Conservation (phyloP, 2,888 invertebrate species). For the Formica aserva region DNA sequence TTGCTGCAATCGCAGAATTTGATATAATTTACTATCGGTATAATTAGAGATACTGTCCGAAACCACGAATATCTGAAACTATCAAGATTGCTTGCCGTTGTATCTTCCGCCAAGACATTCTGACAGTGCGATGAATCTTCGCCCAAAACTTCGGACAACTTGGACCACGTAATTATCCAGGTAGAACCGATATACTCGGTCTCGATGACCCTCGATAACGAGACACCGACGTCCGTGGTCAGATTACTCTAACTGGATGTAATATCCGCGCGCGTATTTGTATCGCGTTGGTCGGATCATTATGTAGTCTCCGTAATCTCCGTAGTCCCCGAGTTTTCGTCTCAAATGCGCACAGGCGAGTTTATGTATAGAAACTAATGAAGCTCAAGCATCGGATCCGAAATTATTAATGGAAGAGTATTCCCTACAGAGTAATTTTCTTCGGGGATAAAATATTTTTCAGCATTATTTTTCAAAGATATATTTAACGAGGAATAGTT, state of each 20-base stretch:
- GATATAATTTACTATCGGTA: conserved; percentile 7
- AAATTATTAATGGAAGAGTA: neutral
- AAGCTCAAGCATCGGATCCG: neutral
- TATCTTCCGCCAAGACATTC: conserved; percentile 23
- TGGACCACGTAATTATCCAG: conserved; percentile 44
- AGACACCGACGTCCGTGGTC: conserved; percentile 47
- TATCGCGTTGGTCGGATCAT: conserved; percentile 34
- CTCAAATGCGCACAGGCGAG: neutral
- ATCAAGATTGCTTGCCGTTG: conserved; percentile 27
- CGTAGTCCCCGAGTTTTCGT: neutral
- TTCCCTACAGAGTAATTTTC: neutral
- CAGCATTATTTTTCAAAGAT: neutral
- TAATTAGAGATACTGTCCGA: conserved; percentile 8
- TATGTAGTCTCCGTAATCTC: conserved; percentile 15
- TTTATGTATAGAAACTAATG: conserved; percentile 28
- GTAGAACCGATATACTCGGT: conserved; percentile 42
- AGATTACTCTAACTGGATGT: conserved; percentile 49
- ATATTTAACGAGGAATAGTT: neutral
- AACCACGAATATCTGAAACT: conserved; percentile 43
- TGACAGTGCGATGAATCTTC: conserved; percentile 43
- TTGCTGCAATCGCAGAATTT: neutral
- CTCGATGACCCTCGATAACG: conserved; percentile 55
- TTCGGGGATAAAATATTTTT: neutral
- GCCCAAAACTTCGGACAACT: conserved; percentile 39
- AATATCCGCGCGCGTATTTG: conserved; percentile 32